Base-by-base conservation (phyloP, 2,888 invertebrate genomes). In the Amiota communis region DNA sequence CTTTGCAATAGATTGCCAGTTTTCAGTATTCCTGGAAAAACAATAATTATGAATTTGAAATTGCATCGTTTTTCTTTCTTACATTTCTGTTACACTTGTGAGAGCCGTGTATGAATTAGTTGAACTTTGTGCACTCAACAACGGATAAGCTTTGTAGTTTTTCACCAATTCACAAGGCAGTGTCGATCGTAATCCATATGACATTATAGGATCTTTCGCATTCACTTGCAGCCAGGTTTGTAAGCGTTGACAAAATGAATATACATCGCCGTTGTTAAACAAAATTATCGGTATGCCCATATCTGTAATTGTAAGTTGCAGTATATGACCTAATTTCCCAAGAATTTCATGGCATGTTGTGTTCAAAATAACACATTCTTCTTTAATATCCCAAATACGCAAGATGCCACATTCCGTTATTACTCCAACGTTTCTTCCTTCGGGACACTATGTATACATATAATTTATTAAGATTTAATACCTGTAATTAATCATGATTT, bases 251-350 rank as follows among this genome's bases (percentile, higher is more conserved):
- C 95, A 94, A 88, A 95, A 98, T 74, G 96, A 94, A 86, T 95
- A 98, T 2, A 96, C 95, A 87, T 94, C 94, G 36, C 96, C 96
- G 86, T 95, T 96, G 49, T 94, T 94, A 51, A 98, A 92, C n/a
- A 95, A 93, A 77, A 98, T 91, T 86, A 97, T 92, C 0, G 97
- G 97, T 86, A 94, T 92, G 46, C 96, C 96, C 76, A 94, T 93
- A 76, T 95, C 93, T 13, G 94, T 83, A 86, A 89, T 79, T 88
- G 90, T 81, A 93, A 92, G 73, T 91, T 92, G 85, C 91, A 93
- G 77, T 91, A 92, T 75, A 91, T 92, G 36, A 91, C 93, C 76
- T 63, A 88, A 87, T 72, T 88, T 87, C 9, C 80, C 79, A 17
- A 89, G 82, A 59, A 90, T 82, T 73, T 90, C 90, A 8, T 83